Evolutionary conservation across 2,113 vertebrate genomes (phyloP).

Genomic region (Aplodontia rufa): DNA sequence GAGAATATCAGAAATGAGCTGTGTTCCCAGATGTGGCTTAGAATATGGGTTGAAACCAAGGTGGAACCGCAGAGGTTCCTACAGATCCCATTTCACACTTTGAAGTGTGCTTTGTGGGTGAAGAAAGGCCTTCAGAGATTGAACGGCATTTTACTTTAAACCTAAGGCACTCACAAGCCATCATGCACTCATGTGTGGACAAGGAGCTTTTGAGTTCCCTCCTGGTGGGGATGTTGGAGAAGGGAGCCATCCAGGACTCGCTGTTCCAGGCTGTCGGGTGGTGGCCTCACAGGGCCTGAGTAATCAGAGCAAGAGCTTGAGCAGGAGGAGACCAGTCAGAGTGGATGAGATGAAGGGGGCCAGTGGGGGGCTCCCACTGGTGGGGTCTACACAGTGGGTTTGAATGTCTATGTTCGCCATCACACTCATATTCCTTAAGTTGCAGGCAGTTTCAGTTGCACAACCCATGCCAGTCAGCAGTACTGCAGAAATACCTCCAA

Average conservation of each 20-base stretch:
- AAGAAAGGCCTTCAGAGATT: background rate
- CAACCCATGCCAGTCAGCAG: background rate
- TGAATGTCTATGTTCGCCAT: accelerated
- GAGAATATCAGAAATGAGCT: background rate
- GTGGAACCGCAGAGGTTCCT: background rate
- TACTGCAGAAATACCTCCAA: accelerated
- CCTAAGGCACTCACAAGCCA: background rate
- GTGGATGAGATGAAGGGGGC: background rate
- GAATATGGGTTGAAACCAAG: no score
- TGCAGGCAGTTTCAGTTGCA: background rate
- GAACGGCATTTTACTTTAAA: background rate
- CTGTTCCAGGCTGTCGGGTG: background rate
- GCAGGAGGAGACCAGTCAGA: background rate
- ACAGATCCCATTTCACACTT: background rate
- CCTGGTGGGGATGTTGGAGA: background rate
- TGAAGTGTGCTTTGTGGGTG: no score
- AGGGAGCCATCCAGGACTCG: background rate
- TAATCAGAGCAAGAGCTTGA: constrained; percentile 23
- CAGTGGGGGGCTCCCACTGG: background rate
- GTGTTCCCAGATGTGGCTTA: background rate
- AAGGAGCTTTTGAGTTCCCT: background rate
- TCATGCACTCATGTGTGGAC: background rate
- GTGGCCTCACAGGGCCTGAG: background rate
- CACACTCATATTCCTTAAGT: accelerated
- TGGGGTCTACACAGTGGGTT: accelerated